Evolutionary conservation across 2,888 invertebrate genomes (phyloP).

Genomic region (Balanococcus diminutus): DNA sequence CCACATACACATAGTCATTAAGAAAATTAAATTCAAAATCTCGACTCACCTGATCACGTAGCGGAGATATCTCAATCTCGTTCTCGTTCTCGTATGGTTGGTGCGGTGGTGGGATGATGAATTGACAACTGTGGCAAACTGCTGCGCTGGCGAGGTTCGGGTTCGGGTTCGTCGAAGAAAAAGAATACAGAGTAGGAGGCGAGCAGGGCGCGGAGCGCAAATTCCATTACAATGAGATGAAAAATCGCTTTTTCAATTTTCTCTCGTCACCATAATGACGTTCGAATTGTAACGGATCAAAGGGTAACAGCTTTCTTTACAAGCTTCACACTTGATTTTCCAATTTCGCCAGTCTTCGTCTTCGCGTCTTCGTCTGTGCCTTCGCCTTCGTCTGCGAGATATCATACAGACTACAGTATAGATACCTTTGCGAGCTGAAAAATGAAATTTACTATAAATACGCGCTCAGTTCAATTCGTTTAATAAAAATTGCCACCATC

Average conservation of each 20-base stretch:
- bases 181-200: not conserved
- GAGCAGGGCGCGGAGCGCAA: not conserved
- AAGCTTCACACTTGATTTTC: conserved; percentile 22
- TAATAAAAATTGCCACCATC: conserved; percentile 15
- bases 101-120: not conserved
- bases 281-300: conserved; percentile 13
- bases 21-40: not conserved
- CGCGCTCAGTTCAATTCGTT: conserved; percentile 17
- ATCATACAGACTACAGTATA: not conserved
- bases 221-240: conserved; percentile 8
- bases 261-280: conserved; percentile 5
- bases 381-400: too few relatives aligned
- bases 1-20: too few relatives aligned
- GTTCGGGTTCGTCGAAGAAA: not conserved
- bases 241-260: conserved; percentile 13
- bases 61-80: not conserved
- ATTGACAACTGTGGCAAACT: not conserved
- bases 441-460: conserved; percentile 22
- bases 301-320: conserved; percentile 17
- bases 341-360: not conserved
- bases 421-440: conserved; percentile 10
- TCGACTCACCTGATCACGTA: not conserved
- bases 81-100: too few relatives aligned
- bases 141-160: not conserved
- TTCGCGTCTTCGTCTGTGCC: too few relatives aligned